A percentile compares a stretch with the other conserved stretches of the same genome.
These are phyloP conservation scores for Neopipo cinnamomea DNA, from an alignment of 2,113 vertebrate species.

Conservation along the genomic window DNA sequence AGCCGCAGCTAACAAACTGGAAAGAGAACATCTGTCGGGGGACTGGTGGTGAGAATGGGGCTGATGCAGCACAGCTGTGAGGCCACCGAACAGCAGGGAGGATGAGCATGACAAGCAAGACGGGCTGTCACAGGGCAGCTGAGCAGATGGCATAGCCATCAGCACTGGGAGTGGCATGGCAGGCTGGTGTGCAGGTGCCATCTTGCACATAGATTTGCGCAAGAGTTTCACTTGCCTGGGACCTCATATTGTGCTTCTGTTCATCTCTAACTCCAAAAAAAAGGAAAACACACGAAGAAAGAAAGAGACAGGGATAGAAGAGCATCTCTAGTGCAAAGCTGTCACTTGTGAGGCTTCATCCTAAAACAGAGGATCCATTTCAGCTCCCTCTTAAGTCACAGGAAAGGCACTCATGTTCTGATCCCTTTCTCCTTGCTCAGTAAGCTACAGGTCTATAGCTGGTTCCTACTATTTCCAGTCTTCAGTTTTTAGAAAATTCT, in stretches of 20 bases:
- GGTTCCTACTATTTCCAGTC: not conserved
- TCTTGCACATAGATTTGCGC: not conserved
- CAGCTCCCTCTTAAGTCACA: not conserved
- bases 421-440: not conserved
- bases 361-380: not conserved
- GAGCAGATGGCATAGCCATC: not conserved
- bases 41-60: not conserved
- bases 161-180: fast-evolving
- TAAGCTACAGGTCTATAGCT: not conserved
- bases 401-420: not conserved
- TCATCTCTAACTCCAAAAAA: not conserved
- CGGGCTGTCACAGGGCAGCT: not conserved
- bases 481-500: not conserved
- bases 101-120: fast-evolving
- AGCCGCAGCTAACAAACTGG: not conserved
- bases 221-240: not conserved
- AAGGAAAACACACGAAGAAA: not conserved
- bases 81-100: not conserved
- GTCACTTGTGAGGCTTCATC: not conserved
- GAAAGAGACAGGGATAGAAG: not conserved
- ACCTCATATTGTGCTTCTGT: fast-evolving
- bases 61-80: fast-evolving
- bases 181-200: fast-evolving
- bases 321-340: not conserved
- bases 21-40: not conserved